Percentiles rank a stretch among this genome's conserved stretches.
These are phyloP conservation scores for Carcharodon carcharias DNA, from an alignment of 2,797 vertebrate genomes.

Conservation along the genomic window DNA sequence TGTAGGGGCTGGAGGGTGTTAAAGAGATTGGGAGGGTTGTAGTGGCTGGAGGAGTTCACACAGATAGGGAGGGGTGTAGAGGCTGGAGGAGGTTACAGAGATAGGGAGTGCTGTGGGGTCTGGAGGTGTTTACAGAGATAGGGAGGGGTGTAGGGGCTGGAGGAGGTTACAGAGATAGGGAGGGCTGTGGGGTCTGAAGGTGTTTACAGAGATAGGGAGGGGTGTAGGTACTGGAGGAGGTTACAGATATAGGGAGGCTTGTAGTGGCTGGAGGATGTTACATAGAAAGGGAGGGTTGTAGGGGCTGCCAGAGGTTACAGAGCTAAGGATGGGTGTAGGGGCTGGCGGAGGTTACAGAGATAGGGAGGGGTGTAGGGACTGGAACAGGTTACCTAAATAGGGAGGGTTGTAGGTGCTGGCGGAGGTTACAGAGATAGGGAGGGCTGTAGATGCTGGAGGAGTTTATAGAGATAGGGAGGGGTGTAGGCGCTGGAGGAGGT, in stretches of 20 bases:
- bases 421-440: not conserved
- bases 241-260: not conserved
- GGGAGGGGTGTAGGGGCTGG: too few species aligned
- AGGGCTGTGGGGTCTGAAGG: too few species aligned
- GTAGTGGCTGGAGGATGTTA: not conserved
- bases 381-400: too few species aligned
- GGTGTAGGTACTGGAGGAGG: not conserved
- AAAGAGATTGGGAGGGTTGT: not conserved
- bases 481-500: too few species aligned
- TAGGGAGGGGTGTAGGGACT: too few species aligned
- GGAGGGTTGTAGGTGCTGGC: too few species aligned
- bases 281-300: not conserved
- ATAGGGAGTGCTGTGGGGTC: not conserved
- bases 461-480: not conserved
- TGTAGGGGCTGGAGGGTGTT: not conserved
- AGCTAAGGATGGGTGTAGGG: too few species aligned
- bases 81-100: not conserved
- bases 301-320: not conserved
- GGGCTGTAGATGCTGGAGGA: not conserved
- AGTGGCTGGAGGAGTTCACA: too few species aligned
- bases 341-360: too few species aligned
- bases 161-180: too few species aligned
- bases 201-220: not conserved
- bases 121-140: not conserved
- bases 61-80: too few species aligned